phyloP scores from a whole-genome alignment of 2,113 vertebrate genomes.

The Halichoeres trimaculatus region DNA sequence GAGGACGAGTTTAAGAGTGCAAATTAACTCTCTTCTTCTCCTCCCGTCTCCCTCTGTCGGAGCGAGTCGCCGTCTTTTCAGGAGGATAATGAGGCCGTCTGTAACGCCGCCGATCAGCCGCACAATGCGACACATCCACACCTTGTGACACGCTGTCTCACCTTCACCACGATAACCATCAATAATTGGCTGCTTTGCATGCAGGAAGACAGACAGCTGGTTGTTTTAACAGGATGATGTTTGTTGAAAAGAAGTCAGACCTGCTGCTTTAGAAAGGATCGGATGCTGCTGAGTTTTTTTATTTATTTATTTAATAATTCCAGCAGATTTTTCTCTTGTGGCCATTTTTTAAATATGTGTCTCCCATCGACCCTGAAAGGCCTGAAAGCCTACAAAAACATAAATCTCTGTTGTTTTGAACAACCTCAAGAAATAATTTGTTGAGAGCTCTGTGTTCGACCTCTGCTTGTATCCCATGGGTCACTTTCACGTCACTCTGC shows the following conservation, averaged over 20 bases:
- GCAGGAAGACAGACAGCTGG: neutral
- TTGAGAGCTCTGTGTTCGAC: too few species aligned
- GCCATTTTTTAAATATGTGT: too few species aligned
- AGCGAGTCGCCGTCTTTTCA: slow-evolving; percentile 53
- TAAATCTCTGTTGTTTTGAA: too few species aligned
- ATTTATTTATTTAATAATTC: too few species aligned
- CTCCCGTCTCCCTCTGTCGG: neutral
- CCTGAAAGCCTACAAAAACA: too few species aligned
- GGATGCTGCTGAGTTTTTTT: neutral
- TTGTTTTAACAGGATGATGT: neutral
- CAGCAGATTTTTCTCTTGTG: too few species aligned
- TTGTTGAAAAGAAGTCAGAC: neutral
- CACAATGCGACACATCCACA: slow-evolving; percentile 50
- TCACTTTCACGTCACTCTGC: too few species aligned
- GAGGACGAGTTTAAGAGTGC: slow-evolving; percentile 66
- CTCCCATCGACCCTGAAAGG: too few species aligned
- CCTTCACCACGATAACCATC: slow-evolving; percentile 8
- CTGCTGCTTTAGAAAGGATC: neutral
- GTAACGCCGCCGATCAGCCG: slow-evolving; percentile 36
- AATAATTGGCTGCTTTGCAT: slow-evolving; percentile 56
- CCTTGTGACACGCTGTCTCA: slow-evolving; percentile 38
- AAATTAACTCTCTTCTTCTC: slow-evolving; percentile 74
- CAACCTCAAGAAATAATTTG: too few species aligned
- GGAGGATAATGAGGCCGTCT: slow-evolving; percentile 70
- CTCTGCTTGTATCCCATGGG: too few species aligned